A percentile compares a stretch with the other conserved stretches of the same genome.
Conservation (phyloP, 2,888 invertebrate genomes). For the Pollenia angustigena region DNA sequence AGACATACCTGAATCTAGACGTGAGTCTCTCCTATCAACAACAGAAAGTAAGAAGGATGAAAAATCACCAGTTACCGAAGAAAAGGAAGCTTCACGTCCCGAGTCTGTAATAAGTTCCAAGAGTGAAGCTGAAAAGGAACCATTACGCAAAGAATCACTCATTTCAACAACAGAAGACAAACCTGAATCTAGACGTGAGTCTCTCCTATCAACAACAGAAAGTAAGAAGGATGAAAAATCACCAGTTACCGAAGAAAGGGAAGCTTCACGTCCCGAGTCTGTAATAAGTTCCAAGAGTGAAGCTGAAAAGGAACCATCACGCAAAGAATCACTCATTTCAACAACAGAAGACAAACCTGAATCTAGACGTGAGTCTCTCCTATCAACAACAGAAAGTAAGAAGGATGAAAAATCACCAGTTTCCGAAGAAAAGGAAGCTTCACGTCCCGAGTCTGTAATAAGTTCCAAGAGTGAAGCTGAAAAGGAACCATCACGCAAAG, state of each 20-base stretch:
- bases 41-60: conserved; percentile 62
- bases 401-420: conserved; percentile 58
- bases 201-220: conserved; percentile 67
- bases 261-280: not conserved
- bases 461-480: conserved; percentile 36
- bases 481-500: conserved; percentile 18
- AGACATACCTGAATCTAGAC: conserved; percentile 30
- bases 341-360: conserved; percentile 6
- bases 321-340: too few species aligned
- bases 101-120: conserved; percentile 68
- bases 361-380: conserved; percentile 63
- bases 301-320: too few species aligned
- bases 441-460: conserved; percentile 77
- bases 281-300: too few species aligned
- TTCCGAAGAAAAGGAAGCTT: conserved; percentile 75
- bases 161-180: conserved; percentile 57
- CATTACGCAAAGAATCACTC: conserved; percentile 56
- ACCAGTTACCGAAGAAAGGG: conserved; percentile 36
- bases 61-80: conserved; percentile 51
- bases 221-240: conserved; percentile 60
- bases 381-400: conserved; percentile 61
- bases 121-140: conserved; percentile 27
- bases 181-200: conserved; percentile 55
- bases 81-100: conserved; percentile 78
- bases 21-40: conserved; percentile 67